Conservation (phyloP, 2,113 vertebrate species). For the Corythornis vintsioides region DNA sequence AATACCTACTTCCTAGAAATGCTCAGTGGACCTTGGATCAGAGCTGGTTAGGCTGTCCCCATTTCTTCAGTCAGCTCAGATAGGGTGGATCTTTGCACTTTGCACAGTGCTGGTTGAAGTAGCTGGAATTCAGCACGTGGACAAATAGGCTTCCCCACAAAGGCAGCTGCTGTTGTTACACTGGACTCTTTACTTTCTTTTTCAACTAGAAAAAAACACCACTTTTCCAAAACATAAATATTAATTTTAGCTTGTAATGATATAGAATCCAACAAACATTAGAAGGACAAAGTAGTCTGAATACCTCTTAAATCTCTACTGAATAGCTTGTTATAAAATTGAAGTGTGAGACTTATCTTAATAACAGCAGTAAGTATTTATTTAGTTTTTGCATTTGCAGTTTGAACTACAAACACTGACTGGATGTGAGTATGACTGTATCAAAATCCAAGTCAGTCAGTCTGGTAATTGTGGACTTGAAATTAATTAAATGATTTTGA, state of each 20-base stretch:
- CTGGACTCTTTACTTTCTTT: background rate
- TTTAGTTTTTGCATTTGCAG: background rate
- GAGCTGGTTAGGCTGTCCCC: background rate
- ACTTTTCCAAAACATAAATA: background rate
- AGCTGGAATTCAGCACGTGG: background rate
- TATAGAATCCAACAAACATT: background rate
- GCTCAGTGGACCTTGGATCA: conserved; percentile 4
- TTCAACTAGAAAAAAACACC: background rate
- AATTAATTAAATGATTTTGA: background rate
- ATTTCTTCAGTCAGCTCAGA: background rate
- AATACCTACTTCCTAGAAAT: background rate
- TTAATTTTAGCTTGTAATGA: background rate
- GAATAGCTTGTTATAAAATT: too few relatives aligned
- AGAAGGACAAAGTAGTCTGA: background rate
- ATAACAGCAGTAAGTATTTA: background rate
- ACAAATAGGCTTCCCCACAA: background rate
- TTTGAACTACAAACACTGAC: conserved; percentile 13
- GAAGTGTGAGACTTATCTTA: background rate
- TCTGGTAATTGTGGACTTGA: background rate
- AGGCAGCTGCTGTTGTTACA: accelerated
- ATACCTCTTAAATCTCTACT: background rate
- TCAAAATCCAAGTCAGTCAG: background rate
- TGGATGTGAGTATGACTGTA: background rate
- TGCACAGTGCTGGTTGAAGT: background rate
- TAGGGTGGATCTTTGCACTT: conserved; percentile 46